Evolutionary conservation across 2,888 invertebrate species (phyloP).

Genomic region (Zhuqinia jingwanae): DNA sequence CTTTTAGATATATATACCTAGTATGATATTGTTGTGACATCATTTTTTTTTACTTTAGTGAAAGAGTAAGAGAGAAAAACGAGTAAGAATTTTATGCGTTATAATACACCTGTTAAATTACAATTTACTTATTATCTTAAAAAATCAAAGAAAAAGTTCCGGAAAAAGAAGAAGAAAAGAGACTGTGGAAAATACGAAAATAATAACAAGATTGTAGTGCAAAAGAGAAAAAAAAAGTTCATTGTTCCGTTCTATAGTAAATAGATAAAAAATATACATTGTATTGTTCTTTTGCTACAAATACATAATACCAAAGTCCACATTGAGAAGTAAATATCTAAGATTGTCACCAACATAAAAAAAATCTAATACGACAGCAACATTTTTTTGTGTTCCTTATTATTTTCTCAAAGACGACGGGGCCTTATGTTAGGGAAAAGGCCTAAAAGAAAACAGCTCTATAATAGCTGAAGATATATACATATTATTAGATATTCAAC

Average conservation of each 20-base stretch:
- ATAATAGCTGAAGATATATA: not conserved
- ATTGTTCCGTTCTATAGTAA: conserved; percentile 22
- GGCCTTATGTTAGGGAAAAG: conserved; percentile 18
- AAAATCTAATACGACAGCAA: conserved; percentile 45
- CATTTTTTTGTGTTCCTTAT: conserved; percentile 25
- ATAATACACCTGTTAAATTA: conserved; percentile 64
- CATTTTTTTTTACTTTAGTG: conserved; percentile 43
- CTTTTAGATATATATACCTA: not conserved
- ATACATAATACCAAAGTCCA: not conserved
- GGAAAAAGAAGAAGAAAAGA: not conserved
- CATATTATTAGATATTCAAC: not conserved
- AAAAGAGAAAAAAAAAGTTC: conserved; percentile 51
- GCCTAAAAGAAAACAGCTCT: conserved; percentile 17
- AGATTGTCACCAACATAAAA: conserved; percentile 32
- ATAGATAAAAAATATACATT: conserved; percentile 27
- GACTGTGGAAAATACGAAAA: conserved; percentile 5
- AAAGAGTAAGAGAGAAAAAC: conserved; percentile 10
- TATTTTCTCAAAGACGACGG: not conserved
- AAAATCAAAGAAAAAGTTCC: not conserved
- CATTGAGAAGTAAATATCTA: not conserved
- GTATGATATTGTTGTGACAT: no score
- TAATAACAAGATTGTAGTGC: conserved; percentile 38
- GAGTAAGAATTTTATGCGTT: conserved; percentile 44
- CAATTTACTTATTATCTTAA: conserved; percentile 22
- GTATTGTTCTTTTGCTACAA: not conserved